A percentile compares a stretch with the other conserved stretches of the same genome.
phyloP scores from a whole-genome alignment of 1,140 invertebrate species.

The Artemia franciscana region DNA sequence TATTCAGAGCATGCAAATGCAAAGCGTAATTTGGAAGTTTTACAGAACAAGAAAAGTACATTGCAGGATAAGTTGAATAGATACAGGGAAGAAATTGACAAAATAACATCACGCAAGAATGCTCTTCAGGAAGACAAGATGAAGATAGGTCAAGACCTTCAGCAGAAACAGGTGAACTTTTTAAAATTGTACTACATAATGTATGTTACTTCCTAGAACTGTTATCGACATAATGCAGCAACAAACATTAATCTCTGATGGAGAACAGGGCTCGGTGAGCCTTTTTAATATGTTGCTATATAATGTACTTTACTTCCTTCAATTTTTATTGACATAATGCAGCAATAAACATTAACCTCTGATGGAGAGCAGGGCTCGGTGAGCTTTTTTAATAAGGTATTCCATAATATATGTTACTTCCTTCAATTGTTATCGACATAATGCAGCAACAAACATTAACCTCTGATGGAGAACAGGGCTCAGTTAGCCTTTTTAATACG shows the following conservation, averaged over 20 bases:
- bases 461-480: too few relatives aligned
- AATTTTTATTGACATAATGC: background rate
- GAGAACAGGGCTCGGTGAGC: background rate
- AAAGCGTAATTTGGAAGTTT: background rate
- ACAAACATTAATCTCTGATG: too few relatives aligned
- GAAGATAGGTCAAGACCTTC: constrained; percentile 16
- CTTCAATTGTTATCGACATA: too few relatives aligned
- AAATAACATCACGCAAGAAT: constrained; percentile 28
- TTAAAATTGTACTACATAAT: background rate
- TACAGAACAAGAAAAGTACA: background rate
- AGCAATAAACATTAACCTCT: background rate
- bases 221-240: too few relatives aligned
- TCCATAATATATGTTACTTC: too few relatives aligned
- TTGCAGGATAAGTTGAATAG: background rate
- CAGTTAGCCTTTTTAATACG: too few relatives aligned
- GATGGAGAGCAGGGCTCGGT: too few relatives aligned
- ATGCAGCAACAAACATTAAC: too few relatives aligned
- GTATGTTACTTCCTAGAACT: background rate
- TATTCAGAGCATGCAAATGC: background rate
- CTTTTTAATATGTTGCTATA: background rate
- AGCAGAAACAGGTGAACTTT: background rate
- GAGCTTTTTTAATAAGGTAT: too few relatives aligned
- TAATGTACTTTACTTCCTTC: background rate
- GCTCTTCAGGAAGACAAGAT: constrained; percentile 28
- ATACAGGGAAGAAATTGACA: constrained; percentile 20